phyloP scores from a whole-genome alignment of 2,113 vertebrate species.

The Neolamprologus longior region DNA sequence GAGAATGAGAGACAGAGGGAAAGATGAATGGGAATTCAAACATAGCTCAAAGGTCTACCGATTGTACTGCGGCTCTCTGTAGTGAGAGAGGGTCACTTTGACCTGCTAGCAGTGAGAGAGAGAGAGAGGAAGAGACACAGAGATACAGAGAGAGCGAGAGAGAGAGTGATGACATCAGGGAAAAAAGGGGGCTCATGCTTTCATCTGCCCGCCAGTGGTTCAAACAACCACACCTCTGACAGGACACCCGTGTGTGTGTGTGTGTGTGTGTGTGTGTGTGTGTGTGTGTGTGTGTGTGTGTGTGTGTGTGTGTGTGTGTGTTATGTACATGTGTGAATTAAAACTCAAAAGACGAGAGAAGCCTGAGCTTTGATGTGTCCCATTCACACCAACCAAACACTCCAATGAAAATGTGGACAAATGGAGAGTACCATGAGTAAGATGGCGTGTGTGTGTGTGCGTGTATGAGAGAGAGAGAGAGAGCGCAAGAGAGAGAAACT shows the following conservation, averaged over 20 bases:
- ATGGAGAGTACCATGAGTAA: conserved; percentile 33
- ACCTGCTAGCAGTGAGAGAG: conserved; percentile 30
- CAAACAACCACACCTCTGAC: conserved; percentile 49
- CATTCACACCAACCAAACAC: conserved; percentile 62
- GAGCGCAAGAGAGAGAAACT: conserved; percentile 7
- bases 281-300: background rate
- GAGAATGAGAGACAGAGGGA: conserved; percentile 20
- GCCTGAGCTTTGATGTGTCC: conserved; percentile 69
- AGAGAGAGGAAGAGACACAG: background rate
- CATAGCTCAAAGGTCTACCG: conserved; percentile 58
- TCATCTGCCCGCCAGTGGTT: conserved; percentile 55
- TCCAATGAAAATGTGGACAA: conserved; percentile 49
- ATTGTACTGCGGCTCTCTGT: conserved; percentile 57
- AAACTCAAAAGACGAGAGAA: conserved; percentile 52
- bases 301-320: no score
- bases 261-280: background rate
- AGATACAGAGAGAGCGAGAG: background rate
- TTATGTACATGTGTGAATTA: conserved; percentile 23
- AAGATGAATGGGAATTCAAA: conserved; percentile 65
- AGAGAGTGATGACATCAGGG: conserved; percentile 10
- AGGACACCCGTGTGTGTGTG: conserved; percentile 2
- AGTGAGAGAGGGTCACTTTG: conserved; percentile 57
- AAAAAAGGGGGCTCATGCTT: conserved; percentile 28
- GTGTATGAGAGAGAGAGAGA: background rate
- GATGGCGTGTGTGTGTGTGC: background rate